Base-by-base conservation (phyloP, 2,888 invertebrate species). In the Tolmerus cingulatus region DNA sequence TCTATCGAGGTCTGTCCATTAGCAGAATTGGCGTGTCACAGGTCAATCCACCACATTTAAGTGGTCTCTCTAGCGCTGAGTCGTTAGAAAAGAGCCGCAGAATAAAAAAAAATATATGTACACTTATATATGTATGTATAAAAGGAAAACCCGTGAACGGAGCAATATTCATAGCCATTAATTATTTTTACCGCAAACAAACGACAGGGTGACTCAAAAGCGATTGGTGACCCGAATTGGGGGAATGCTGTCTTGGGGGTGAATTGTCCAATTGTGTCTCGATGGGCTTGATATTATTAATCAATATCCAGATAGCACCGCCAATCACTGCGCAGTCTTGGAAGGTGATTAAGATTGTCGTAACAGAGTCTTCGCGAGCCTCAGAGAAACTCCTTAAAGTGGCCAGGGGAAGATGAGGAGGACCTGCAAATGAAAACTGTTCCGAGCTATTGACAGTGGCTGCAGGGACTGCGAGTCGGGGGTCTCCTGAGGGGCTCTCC, bases 1-100 rank as follows among this genome's bases (percentile, higher is more conserved):
- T 57, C 14, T 46, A 78, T 57, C 14, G 14, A 30, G 37, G 19
- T 19, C 5, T 37, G 82, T 57, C 82, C 82, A 82, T 82, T 82
- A 82, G 66, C 82, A 82, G 66, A 37, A 82, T 82, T 82, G 82
- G 82, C 82, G 57, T 82, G 57, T 82, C 82, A 82, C n/a, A 82
- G 57, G 57, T 82, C 37, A 82, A 57, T 66, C 23, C 82, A 37
- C 27, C 19, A 23, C 66, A 19, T 34, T 66, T 37, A 57, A 57
- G 14, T 66, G 66, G 37, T 16, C 16, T 16, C 5, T 30, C 34
- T 66, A 27, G 66, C 66, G 66, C 66, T 66, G 66, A 66, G 9
- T 23, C 27, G 66, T 1, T 66, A 19, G 40, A 27, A 79, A 79
- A 27, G 23, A 27, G n/a, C 5, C 55, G 9, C 3, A 34, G 7